Percentiles rank a stretch among this genome's conserved stretches.
These are phyloP conservation scores for Aricia agestis DNA, from an alignment of 1,140 invertebrate genomes.

Conservation along the genomic window DNA sequence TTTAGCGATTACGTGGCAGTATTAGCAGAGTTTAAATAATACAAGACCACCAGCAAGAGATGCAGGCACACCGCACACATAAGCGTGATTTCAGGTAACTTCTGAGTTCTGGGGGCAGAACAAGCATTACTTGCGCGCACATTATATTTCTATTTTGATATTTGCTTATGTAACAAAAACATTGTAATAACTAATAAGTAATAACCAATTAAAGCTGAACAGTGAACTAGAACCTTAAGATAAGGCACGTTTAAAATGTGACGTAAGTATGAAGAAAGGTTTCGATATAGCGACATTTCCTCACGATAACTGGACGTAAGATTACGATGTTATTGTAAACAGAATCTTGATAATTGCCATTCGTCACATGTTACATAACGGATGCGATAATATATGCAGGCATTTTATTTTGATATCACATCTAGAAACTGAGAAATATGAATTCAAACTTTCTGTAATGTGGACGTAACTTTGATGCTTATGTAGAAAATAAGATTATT, in stretches of 20 bases:
- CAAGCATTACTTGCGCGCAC: no score
- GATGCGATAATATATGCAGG: neutral
- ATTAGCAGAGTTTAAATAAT: no score
- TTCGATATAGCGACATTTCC: neutral
- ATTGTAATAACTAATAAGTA: neutral
- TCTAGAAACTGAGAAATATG: no score
- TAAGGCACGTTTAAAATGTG: neutral
- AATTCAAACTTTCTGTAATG: no score
- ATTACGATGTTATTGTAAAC: conserved; percentile 1
- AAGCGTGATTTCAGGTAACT: no score
- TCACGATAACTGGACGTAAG: neutral
- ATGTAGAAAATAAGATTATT: no score
- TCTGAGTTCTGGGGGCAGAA: no score
- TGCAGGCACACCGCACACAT: no score
- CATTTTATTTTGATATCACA: no score
- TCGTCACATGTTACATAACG: neutral
- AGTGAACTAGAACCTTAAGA: neutral
- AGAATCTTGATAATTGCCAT: neutral
- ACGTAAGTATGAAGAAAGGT: neutral
- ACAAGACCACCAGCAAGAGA: no score
- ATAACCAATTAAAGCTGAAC: neutral
- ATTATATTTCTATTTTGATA: neutral
- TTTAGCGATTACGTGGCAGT: no score
- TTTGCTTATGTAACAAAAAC: neutral
- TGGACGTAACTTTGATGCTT: no score